Base-by-base conservation (phyloP, 2,113 vertebrate species). In the Sander lucioperca region DNA sequence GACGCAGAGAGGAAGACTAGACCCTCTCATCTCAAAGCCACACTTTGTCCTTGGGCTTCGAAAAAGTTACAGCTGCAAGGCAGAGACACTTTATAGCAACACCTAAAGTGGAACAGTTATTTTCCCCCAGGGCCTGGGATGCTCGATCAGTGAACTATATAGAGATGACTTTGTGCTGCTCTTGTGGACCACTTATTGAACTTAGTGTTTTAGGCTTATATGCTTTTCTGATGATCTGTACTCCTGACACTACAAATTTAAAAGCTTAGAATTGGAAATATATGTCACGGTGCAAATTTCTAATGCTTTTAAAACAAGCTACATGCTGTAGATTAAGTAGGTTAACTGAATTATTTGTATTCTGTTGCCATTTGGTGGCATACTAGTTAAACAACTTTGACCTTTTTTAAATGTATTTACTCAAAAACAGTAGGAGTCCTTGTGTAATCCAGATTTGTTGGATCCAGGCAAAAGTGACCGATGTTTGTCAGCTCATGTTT, bases 31-130 rank as follows among this genome's bases (percentile, higher is more conserved):
- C 21, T 85, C 75, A 78, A 71, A 83, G 77, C 19, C 7, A 10
- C 64, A 81, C 78, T 84, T 72, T 78, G 86, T 86, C 85, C 86
- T 89, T 64, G 72, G 48, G 54, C 47, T 85, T 54, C 61, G n/a
- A 83, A 78, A 87, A 85, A 71, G 80, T 58, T 54, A 45, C 75
- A 68, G 78, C 76, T 79, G 82, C 67, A 45, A 68, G 48, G 75
- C 79, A 47, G 51, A 57, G 72, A 78, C 25, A 47, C 54, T 39
- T 77, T 50, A 76, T 15, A 82, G 66, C 77, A 70, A 47, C 48
- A 74, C 50, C 80, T 64, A 82, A 88, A 90, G 83, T 90, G 62
- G 83, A 84, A 47, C 86, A 92, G 82, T 56, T 83, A 79, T 77
- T 89, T 86, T 86, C 74, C 82, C 80, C 81, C 78, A 57, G 74